Conservation (phyloP, 2,113 vertebrate genomes). For the Trematomus loennbergii region DNA sequence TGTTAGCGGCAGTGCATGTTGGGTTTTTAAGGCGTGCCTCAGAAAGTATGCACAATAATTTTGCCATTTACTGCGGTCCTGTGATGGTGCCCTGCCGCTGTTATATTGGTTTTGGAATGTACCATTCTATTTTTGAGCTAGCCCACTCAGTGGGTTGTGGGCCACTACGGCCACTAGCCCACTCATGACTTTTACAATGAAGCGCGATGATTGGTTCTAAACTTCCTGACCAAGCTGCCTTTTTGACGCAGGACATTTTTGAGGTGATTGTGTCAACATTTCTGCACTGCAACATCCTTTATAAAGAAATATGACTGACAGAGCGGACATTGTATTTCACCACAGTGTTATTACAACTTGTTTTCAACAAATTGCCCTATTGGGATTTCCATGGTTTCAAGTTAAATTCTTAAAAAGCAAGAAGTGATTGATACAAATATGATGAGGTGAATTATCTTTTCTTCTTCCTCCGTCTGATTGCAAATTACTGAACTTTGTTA, state of each 20-base stretch:
- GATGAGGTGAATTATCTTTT: constrained; percentile 48
- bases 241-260: constrained; percentile 79
- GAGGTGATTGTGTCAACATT: constrained; percentile 81
- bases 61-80: constrained; percentile 85
- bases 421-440: constrained; percentile 50
- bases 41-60: constrained; percentile 85
- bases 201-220: constrained; percentile 50
- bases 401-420: constrained; percentile 36
- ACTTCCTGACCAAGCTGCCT: constrained; percentile 43
- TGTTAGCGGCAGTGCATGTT: constrained; percentile 82
- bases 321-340: constrained; percentile 64
- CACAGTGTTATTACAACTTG: constrained; percentile 74
- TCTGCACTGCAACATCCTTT: constrained; percentile 67
- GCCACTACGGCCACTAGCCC: constrained; percentile 75
- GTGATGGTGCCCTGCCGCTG: constrained; percentile 83
- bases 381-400: constrained; percentile 72
- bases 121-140: constrained; percentile 83
- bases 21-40: constrained; percentile 84
- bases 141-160: constrained; percentile 79
- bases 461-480: constrained; percentile 41
- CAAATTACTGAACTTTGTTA: constrained; percentile 62
- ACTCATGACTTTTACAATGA: constrained; percentile 76
- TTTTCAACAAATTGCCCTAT: constrained; percentile 66
- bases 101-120: constrained; percentile 87
- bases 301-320: constrained; percentile 66